Conservation (phyloP, 2,113 vertebrate genomes). For the Numida meleagris region DNA sequence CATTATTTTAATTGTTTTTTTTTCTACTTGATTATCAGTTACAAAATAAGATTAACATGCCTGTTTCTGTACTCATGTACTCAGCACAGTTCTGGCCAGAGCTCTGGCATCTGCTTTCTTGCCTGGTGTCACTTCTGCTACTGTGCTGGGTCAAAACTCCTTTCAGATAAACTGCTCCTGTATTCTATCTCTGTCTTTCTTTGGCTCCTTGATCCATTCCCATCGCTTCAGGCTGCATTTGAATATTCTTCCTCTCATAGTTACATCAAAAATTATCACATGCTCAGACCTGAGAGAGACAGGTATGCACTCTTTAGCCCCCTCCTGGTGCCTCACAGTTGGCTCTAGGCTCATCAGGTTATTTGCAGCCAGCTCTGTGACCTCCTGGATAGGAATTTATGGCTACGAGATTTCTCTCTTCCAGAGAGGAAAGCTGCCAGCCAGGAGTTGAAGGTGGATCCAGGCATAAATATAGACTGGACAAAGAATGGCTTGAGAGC, state of each 20-base stretch:
- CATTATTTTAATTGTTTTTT: slow-evolving; percentile 60
- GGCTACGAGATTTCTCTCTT: neutral
- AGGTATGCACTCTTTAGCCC: neutral
- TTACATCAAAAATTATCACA: neutral
- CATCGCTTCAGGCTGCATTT: slow-evolving; percentile 2
- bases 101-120: neutral
- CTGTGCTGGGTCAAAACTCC: neutral
- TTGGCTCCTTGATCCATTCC: neutral
- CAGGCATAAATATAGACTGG: too few species aligned
- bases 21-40: neutral
- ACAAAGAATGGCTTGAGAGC: too few species aligned
- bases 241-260: slow-evolving; percentile 10
- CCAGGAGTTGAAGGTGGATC: neutral
- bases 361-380: slow-evolving; percentile 12
- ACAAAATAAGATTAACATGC: slow-evolving; percentile 27
- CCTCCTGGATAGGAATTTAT: neutral
- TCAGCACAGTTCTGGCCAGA: neutral
- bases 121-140: neutral
- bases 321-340: neutral
- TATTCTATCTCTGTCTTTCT: neutral
- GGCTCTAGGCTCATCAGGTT: neutral
- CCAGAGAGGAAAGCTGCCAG: neutral
- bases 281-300: slow-evolving; percentile 9
- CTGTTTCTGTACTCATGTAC: neutral
- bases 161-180: neutral